Conservation (phyloP, 2,888 invertebrate species). For the Eristalis tenax region DNA sequence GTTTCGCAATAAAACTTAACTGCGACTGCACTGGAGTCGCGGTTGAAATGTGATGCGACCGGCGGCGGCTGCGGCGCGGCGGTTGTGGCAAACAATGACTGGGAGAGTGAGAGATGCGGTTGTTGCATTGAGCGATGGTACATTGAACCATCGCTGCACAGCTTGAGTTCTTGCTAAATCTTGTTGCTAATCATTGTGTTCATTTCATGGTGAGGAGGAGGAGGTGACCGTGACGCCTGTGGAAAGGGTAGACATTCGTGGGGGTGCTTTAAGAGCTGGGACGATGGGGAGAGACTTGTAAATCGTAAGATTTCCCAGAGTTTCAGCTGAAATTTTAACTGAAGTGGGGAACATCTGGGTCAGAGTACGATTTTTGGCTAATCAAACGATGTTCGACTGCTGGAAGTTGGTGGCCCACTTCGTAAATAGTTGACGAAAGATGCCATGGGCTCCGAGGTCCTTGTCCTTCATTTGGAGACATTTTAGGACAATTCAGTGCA, state of each 20-base stretch:
- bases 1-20: conserved; percentile 17
- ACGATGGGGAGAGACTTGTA: not conserved
- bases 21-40: conserved; percentile 27
- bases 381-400: too few relatives aligned
- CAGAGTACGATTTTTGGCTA: too few relatives aligned
- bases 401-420: too few relatives aligned
- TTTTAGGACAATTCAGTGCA: too few relatives aligned
- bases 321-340: too few relatives aligned
- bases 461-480: too few relatives aligned
- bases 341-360: too few relatives aligned
- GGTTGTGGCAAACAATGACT: not conserved
- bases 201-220: not conserved
- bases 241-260: not conserved
- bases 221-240: not conserved
- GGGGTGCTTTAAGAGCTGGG: not conserved
- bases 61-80: too few relatives aligned
- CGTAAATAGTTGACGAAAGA: too few relatives aligned
- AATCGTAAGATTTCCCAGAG: not conserved
- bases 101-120: not conserved
- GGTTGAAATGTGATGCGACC: conserved; percentile 18
- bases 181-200: not conserved
- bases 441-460: too few relatives aligned
- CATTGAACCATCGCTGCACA: not conserved
- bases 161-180: not conserved
- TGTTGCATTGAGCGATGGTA: not conserved